Evolutionary conservation across 2,113 vertebrate species (phyloP), one percentile per base, ranked within the genome.

Genomic region (Hypanus sabinus): DNA sequence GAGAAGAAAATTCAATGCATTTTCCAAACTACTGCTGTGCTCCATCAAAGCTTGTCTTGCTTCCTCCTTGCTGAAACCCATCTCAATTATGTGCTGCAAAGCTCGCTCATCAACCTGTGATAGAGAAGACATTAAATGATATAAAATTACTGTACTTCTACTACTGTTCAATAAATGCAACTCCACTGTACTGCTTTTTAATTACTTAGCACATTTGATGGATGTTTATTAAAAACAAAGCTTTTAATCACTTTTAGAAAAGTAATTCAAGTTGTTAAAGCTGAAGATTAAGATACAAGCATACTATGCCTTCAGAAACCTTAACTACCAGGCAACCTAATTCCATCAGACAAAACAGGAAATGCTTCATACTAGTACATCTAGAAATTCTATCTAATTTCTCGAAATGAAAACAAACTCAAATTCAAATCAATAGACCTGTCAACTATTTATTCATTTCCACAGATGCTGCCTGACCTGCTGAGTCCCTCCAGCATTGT

Each of bases 1-100:
- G 80, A 99, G 97, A 94, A 99, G 97, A 95, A 97, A 97, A 96
- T 99, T 99, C 94, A 99, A 97, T 75, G 99, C 98, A 77, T 97
- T 97, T 96, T 99, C 98, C 95, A 99, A 95, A 95, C 97, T 98
- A 97, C 99, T 99, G 96, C 97, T 97, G 95, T 98, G 98, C 96
- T 99, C 98, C 98, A 99, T 98, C 94, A 99, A 97, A 14, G 98
- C 98, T 95, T 98, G 98, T 71, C 99, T 97, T 27, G 98, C 98
- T 12, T 97, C 97, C 95, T 99, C 99, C 95, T 98, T 98, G 96
- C 98, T 98, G 95, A 99, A 99, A 87, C 99, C 99, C 98, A 99
- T 99, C 96, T 99, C 99, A 96, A 98, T 99, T 96, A 99, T 98
- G 95, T 99, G 97, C 95, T 98, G 98, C 93, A 99, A 96, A 94